phyloP scores from a whole-genome alignment of 2,113 vertebrate genomes.

The Raja brachyura region DNA sequence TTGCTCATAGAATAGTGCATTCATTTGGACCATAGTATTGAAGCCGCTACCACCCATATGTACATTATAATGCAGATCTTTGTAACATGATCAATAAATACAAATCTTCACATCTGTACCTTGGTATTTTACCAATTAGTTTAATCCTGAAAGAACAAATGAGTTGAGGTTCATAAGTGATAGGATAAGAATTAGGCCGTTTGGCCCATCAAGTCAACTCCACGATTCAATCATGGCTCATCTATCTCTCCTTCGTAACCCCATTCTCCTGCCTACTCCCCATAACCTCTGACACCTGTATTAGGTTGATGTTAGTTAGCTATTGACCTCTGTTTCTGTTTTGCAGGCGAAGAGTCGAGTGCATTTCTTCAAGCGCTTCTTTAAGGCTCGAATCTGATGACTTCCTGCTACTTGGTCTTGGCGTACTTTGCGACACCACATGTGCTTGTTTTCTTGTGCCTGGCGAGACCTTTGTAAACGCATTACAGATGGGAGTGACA shows the following conservation, averaged over 20 bases:
- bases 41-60: neutral
- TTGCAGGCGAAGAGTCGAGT: conserved; percentile 68
- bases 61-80: neutral
- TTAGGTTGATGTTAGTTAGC: neutral
- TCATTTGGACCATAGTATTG: neutral
- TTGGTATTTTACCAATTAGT: neutral
- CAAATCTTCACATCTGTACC: neutral
- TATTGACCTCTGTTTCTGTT: neutral
- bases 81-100: neutral
- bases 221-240: too few species aligned
- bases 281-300: too few species aligned
- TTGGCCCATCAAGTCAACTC: too few species aligned
- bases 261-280: too few species aligned
- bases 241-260: too few species aligned
- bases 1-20: neutral
- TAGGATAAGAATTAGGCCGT: too few species aligned
- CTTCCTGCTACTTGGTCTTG: conserved; percentile 70
- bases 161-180: too few species aligned
- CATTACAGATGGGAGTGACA: neutral
- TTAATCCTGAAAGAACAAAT: neutral
- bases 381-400: conserved; percentile 75
- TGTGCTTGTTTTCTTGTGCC: conserved; percentile 68
- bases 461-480: conserved; percentile 64
- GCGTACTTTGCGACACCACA: conserved; percentile 68
- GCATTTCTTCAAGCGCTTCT: conserved; percentile 63